Percentiles rank a stretch among this genome's conserved stretches.
phyloP scores from a whole-genome alignment of 2,888 invertebrate species.

The Hydrotaea cyrtoneurina region DNA sequence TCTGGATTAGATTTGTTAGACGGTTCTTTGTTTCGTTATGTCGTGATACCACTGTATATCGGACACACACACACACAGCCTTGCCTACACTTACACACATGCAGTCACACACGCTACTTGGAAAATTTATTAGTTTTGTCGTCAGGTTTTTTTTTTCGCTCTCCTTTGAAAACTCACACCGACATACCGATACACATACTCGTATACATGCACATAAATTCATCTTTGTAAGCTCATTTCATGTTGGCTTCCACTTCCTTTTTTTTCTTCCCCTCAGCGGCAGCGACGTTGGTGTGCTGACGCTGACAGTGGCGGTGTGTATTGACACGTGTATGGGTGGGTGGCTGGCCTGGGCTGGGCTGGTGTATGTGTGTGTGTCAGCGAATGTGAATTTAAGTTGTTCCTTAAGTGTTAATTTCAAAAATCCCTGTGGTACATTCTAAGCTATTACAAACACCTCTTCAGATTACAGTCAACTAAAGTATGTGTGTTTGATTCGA shows the following conservation, averaged over 20 bases:
- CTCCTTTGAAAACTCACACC: neutral
- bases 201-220: slow-evolving; percentile 3
- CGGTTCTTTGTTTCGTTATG: too few relatives aligned
- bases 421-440: slow-evolving; percentile 54
- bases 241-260: neutral
- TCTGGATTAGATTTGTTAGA: too few relatives aligned
- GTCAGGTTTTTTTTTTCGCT: neutral
- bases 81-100: neutral
- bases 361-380: neutral
- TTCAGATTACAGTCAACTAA: slow-evolving; percentile 42
- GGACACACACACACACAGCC: neutral
- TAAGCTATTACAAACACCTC: slow-evolving; percentile 43
- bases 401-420: slow-evolving; percentile 57
- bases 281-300: neutral
- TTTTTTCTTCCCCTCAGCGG: neutral
- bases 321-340: neutral
- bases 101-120: neutral
- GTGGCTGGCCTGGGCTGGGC: neutral
- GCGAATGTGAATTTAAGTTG: slow-evolving; percentile 1
- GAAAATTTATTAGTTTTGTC: slow-evolving; percentile 29
- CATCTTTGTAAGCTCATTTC: slow-evolving; percentile 8
- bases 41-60: neutral
- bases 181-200: slow-evolving; percentile 3
- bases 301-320: neutral
- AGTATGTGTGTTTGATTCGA: neutral